Conservation (phyloP, 2,888 invertebrate genomes). For the Amblyjoppa proteus region DNA sequence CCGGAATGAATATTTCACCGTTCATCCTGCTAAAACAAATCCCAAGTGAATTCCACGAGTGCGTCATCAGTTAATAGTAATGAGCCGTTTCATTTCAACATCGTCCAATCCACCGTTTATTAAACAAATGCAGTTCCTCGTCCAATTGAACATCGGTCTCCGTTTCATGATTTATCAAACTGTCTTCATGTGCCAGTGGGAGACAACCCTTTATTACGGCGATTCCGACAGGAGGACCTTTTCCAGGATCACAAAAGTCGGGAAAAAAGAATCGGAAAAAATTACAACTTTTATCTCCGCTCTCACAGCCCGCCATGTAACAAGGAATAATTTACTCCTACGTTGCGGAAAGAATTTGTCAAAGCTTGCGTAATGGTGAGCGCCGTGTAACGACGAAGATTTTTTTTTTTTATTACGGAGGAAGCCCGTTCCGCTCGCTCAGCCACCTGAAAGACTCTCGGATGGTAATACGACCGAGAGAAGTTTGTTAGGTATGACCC, state of each 20-base stretch:
- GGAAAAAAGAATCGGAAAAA: not conserved
- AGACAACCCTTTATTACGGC: not conserved
- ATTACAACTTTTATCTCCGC: not conserved
- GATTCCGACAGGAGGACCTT: not conserved
- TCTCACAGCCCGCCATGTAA: not conserved
- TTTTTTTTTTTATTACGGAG: slow-evolving; percentile 52
- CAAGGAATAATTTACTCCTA: slow-evolving; percentile 40
- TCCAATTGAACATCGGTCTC: not conserved
- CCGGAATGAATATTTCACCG: no score
- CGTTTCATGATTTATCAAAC: not conserved
- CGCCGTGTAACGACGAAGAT: slow-evolving; percentile 49
- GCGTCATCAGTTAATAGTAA: not conserved
- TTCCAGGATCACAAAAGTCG: not conserved
- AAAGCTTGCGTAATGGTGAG: slow-evolving; percentile 47
- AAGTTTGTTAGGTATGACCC: slow-evolving; percentile 51
- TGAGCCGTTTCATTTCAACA: not conserved
- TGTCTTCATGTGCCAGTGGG: not conserved
- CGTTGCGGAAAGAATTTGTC: slow-evolving; percentile 39
- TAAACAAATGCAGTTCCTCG: not conserved
- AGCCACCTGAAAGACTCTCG: slow-evolving; percentile 41
- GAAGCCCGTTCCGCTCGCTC: slow-evolving; percentile 15
- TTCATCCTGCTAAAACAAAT: no score
- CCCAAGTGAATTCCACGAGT: no score
- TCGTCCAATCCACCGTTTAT: not conserved
- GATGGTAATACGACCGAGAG: slow-evolving; percentile 50